A percentile compares a stretch with the other conserved stretches of the same genome.
These are phyloP conservation scores for Aproaerema taeniolella DNA, from an alignment of 2,888 invertebrate genomes.

Conservation along the genomic window DNA sequence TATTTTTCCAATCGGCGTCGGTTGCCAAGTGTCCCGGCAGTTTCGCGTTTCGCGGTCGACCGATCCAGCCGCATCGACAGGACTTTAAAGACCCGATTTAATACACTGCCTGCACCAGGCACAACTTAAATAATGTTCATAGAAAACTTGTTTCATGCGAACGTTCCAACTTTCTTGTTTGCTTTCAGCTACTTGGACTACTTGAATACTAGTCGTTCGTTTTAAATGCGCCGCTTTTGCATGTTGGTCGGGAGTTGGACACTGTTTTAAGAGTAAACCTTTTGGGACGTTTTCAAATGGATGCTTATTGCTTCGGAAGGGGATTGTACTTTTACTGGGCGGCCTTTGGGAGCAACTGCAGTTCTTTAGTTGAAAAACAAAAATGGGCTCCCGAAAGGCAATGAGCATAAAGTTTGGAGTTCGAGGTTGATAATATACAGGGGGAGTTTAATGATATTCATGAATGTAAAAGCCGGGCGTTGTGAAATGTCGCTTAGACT, in stretches of 20 bases:
- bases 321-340: constrained; percentile 52
- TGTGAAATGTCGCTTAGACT: constrained; percentile 68
- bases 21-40: constrained; percentile 60
- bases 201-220: constrained; percentile 52
- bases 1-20: constrained; percentile 60
- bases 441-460: constrained; percentile 69
- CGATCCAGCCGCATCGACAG: constrained; percentile 49
- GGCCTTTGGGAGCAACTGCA: constrained; percentile 29
- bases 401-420: constrained; percentile 50
- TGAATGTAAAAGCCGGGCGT: constrained; percentile 66
- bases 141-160: constrained; percentile 57
- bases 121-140: constrained; percentile 66
- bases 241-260: constrained; percentile 53
- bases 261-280: constrained; percentile 57
- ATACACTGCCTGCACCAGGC: constrained; percentile 55
- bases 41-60: constrained; percentile 62
- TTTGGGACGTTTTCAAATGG: constrained; percentile 55
- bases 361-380: constrained; percentile 16
- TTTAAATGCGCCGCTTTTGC: constrained; percentile 57
- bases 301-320: constrained; percentile 54
- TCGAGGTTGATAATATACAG: constrained; percentile 50
- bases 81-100: constrained; percentile 62
- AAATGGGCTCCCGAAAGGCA: constrained; percentile 48
- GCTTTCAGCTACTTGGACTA: constrained; percentile 37
- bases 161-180: constrained; percentile 59